Conservation (phyloP, 2,797 vertebrate species). For the Channallabes apus region DNA sequence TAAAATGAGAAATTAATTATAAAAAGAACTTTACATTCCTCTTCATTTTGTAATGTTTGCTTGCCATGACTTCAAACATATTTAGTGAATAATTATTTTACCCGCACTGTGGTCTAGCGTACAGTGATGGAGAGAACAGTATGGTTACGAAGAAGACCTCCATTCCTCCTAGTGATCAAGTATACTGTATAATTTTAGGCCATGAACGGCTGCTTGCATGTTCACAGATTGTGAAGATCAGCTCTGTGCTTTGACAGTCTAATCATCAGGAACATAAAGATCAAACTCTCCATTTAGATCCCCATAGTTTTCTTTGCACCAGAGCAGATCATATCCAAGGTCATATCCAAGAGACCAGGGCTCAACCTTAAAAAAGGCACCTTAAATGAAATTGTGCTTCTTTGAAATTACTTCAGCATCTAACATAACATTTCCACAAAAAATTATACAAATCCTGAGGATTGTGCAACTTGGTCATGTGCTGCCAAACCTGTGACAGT, state of each 20-base stretch:
- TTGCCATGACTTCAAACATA: not conserved
- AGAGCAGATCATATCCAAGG: conserved; percentile 3
- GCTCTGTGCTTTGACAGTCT: too few species aligned
- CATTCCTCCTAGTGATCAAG: not conserved
- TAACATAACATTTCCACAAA: not conserved
- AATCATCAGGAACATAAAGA: not conserved
- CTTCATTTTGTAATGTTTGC: not conserved
- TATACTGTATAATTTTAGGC: not conserved
- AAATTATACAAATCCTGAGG: not conserved
- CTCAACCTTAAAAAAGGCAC: not conserved
- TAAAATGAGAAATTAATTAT: conserved; percentile 67
- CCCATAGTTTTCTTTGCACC: not conserved
- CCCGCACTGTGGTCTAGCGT: not conserved
- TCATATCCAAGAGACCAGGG: not conserved
- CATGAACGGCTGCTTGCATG: too few species aligned
- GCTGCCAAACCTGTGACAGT: not conserved
- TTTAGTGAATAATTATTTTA: not conserved
- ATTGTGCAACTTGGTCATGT: not conserved
- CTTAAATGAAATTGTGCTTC: not conserved
- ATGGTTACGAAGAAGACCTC: not conserved
- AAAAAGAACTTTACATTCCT: conserved; percentile 32
- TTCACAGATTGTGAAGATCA: not conserved
- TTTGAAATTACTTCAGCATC: not conserved
- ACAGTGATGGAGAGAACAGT: not conserved
- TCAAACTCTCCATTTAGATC: not conserved